phyloP scores from a whole-genome alignment of 2,888 invertebrate species.

The Apamea anceps region DNA sequence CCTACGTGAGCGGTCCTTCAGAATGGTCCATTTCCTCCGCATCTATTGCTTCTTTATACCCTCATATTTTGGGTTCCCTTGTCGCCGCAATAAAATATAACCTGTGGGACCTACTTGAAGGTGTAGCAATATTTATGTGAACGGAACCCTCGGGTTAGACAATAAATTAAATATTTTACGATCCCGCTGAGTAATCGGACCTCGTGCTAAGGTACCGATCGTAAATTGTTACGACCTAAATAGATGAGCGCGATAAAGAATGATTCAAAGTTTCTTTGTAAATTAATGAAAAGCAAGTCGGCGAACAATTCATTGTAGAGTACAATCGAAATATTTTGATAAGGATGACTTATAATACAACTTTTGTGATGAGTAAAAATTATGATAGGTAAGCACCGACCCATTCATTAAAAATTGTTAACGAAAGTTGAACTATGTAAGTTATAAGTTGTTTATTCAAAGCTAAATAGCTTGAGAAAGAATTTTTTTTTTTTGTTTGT shows the following conservation, averaged over 20 bases:
- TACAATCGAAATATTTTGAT: constrained; percentile 30
- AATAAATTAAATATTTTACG: constrained; percentile 87
- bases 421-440: not conserved
- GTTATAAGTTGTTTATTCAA: not conserved
- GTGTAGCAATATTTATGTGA: constrained; percentile 79
- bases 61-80: constrained; percentile 62
- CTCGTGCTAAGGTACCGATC: constrained; percentile 76
- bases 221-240: constrained; percentile 80
- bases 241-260: constrained; percentile 73
- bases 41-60: constrained; percentile 50
- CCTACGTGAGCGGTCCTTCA: constrained; percentile 30
- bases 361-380: constrained; percentile 5
- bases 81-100: constrained; percentile 79
- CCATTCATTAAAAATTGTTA: not conserved
- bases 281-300: constrained; percentile 49
- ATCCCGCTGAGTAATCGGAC: constrained; percentile 83
- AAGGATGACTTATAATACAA: constrained; percentile 10
- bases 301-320: constrained; percentile 16
- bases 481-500: not conserved
- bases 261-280: constrained; percentile 70
- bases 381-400: not conserved
- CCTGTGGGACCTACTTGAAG: constrained; percentile 71
- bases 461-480: not conserved
- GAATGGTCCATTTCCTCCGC: constrained; percentile 49
- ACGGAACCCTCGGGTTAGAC: constrained; percentile 67